phyloP scores from a whole-genome alignment of 2,888 invertebrate species.

The Apamea crenata region DNA sequence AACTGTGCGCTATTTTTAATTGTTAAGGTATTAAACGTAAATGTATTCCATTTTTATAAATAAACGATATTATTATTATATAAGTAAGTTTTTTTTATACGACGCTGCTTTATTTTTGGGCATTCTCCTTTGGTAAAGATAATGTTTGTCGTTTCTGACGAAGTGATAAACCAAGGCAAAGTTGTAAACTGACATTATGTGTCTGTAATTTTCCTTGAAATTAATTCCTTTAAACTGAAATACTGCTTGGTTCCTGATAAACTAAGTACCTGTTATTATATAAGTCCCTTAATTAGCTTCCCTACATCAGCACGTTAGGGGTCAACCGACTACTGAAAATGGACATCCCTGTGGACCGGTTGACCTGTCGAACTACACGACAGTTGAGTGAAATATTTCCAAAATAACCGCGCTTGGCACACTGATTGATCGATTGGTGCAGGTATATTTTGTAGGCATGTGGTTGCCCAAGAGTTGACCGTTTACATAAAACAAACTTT shows the following conservation, averaged over 20 bases:
- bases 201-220: neutral
- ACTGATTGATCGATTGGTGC: slow-evolving; percentile 30
- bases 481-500: neutral
- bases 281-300: neutral
- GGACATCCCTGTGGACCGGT: slow-evolving; percentile 31
- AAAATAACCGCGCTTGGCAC: slow-evolving; percentile 42
- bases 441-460: neutral
- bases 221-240: neutral
- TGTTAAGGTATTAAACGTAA: too few species aligned
- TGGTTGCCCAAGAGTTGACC: neutral
- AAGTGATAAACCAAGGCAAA: neutral
- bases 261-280: neutral
- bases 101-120: too few species aligned
- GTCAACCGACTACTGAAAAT: slow-evolving; percentile 12
- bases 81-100: too few species aligned
- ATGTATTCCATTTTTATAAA: too few species aligned
- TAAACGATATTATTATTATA: too few species aligned
- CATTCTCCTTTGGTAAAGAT: too few species aligned
- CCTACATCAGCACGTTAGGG: slow-evolving; percentile 4
- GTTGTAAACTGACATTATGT: neutral
- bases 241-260: neutral
- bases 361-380: slow-evolving; percentile 31
- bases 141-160: neutral
- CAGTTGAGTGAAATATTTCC: slow-evolving; percentile 53
- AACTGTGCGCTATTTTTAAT: too few species aligned